phyloP scores from a whole-genome alignment of 37 sponge, comb jelly and placozoan species.

The Mnemiopsis leidyi region DNA sequence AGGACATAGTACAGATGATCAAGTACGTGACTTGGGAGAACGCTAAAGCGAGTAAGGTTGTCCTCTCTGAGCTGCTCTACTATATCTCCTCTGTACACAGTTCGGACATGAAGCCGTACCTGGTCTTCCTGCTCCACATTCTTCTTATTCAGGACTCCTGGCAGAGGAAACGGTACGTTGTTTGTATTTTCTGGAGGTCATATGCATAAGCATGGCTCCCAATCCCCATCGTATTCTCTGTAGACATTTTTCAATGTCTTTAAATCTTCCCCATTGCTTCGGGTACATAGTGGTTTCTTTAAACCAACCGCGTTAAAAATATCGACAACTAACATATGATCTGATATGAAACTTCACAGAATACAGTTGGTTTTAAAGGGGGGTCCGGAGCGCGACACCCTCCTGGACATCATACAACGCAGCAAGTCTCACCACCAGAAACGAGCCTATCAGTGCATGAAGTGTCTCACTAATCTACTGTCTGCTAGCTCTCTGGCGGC shows the following conservation, averaged over 20 bases:
- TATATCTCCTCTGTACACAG: slow-evolving; percentile 73
- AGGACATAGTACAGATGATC: slow-evolving; percentile 19
- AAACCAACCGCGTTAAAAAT: not conserved
- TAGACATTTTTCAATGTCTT: no score
- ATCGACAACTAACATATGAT: no score
- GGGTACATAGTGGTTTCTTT: no score
- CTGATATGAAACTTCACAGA: no score
- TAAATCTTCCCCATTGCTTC: no score
- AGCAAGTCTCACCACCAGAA: slow-evolving; percentile 57
- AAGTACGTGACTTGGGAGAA: slow-evolving; percentile 56
- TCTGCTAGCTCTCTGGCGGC: not conserved
- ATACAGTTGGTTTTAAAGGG: slow-evolving; percentile 49
- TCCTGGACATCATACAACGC: slow-evolving; percentile 49
- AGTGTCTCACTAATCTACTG: slow-evolving; percentile 47
- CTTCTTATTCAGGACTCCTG: slow-evolving; percentile 84
- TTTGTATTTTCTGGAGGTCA: not conserved
- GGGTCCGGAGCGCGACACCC: slow-evolving; percentile 36
- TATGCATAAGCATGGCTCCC: no score
- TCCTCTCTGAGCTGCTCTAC: slow-evolving; percentile 57
- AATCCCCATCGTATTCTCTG: no score
- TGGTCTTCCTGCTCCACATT: slow-evolving; percentile 80
- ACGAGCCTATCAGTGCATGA: slow-evolving; percentile 44
- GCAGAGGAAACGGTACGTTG: slow-evolving; percentile 68
- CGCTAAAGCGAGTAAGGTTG: slow-evolving; percentile 42
- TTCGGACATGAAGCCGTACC: slow-evolving; percentile 80